phyloP scores from a whole-genome alignment of 1,140 invertebrate species.

The Trigoniulus corallinus region DNA sequence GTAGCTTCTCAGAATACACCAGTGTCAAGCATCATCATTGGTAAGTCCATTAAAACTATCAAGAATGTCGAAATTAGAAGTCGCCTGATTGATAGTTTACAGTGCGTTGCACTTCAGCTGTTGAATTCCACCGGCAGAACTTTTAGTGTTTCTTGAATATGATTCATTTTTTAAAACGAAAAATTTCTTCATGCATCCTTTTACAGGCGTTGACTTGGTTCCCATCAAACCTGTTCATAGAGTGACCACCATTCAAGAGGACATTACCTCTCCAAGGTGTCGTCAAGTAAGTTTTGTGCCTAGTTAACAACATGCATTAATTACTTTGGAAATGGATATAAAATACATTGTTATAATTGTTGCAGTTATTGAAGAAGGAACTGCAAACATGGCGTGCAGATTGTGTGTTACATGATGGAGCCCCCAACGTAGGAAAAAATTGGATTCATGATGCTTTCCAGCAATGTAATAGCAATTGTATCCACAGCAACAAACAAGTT shows the following conservation, averaged over 20 bases:
- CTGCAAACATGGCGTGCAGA: slow-evolving; percentile 93
- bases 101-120: no score
- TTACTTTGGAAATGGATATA: background rate
- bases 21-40: slow-evolving; percentile 81
- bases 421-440: slow-evolving; percentile 92
- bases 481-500: background rate
- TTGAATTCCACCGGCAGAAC: no score
- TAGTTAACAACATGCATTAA: background rate
- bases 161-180: no score
- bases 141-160: no score
- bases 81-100: background rate
- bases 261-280: slow-evolving; percentile 90
- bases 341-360: slow-evolving; percentile 30
- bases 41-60: slow-evolving; percentile 21
- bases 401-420: slow-evolving; percentile 90
- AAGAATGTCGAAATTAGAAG: background rate
- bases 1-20: slow-evolving; percentile 98
- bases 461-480: slow-evolving; percentile 37
- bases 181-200: background rate
- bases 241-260: slow-evolving; percentile 73
- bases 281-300: slow-evolving; percentile 19
- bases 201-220: slow-evolving; percentile 76
- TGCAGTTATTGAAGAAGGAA: slow-evolving; percentile 57
- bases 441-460: slow-evolving; percentile 97
- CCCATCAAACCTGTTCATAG: slow-evolving; percentile 86